Evolutionary conservation across 2,888 invertebrate genomes (phyloP).

Genomic region (Alloplasta piceator): DNA sequence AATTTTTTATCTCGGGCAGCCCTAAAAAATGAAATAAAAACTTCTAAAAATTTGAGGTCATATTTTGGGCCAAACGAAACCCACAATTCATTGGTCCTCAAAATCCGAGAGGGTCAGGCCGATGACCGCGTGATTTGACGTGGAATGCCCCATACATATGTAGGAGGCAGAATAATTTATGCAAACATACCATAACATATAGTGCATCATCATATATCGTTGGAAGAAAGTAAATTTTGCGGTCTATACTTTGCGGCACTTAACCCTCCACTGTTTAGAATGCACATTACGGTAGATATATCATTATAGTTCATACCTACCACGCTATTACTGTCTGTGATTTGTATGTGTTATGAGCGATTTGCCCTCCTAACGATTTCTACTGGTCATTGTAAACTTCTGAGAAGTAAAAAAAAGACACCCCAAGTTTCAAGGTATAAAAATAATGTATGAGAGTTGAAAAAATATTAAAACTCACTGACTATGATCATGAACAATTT

Average conservation of each 20-base stretch:
- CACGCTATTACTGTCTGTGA: conserved; percentile 37
- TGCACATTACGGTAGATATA: conserved; percentile 59
- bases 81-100: too few species aligned
- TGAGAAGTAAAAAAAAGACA: background rate
- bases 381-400: conserved; percentile 7
- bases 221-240: conserved; percentile 54
- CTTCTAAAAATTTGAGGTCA: too few species aligned
- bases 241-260: conserved; percentile 63
- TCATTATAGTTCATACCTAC: conserved; percentile 51
- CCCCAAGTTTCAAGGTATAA: too few species aligned
- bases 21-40: too few species aligned
- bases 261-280: conserved; percentile 53
- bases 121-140: too few species aligned
- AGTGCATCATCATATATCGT: conserved; percentile 49
- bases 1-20: too few species aligned
- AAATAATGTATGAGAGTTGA: too few species aligned
- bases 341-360: conserved; percentile 27
- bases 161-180: conserved; percentile 53
- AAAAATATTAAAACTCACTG: too few species aligned
- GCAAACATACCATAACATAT: conserved; percentile 47
- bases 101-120: too few species aligned
- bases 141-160: background rate
- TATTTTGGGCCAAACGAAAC: too few species aligned
- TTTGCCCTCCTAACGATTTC: conserved; percentile 24
- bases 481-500: too few species aligned